A percentile compares a stretch with the other conserved stretches of the same genome.
These are phyloP conservation scores for Aphidius ervi DNA, from an alignment of 1,140 invertebrate species.

Conservation along the genomic window DNA sequence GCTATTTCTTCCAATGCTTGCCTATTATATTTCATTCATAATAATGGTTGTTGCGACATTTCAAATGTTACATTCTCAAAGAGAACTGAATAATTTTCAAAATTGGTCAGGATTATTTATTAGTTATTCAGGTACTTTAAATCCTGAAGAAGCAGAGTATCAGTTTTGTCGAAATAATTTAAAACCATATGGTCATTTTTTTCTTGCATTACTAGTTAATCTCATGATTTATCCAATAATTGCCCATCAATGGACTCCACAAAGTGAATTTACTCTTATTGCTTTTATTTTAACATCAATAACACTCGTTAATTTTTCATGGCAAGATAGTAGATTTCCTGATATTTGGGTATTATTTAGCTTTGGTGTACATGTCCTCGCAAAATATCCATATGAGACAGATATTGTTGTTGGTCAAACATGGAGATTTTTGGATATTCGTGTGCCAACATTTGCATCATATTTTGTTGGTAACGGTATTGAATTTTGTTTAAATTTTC, in stretches of 20 bases:
- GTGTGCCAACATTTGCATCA: constrained; percentile 75
- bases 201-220: constrained; percentile 68
- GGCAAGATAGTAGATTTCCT: constrained; percentile 57
- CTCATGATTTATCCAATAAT: constrained; percentile 73
- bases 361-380: constrained; percentile 74
- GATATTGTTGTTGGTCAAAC: constrained; percentile 74
- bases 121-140: constrained; percentile 64
- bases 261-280: constrained; percentile 76
- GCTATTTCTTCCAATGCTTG: constrained; percentile 62
- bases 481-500: constrained; percentile 79
- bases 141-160: constrained; percentile 74
- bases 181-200: constrained; percentile 75
- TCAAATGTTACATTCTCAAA: constrained; percentile 71
- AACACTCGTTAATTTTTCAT: constrained; percentile 69
- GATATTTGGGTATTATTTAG: constrained; percentile 72
- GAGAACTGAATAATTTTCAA: constrained; percentile 70
- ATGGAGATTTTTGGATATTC: constrained; percentile 74
- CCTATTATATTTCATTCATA: constrained; percentile 69
- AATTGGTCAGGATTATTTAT: constrained; percentile 77
- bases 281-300: constrained; percentile 68
- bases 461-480: constrained; percentile 77
- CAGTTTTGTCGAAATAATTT: constrained; percentile 78
- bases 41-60: constrained; percentile 74
- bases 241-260: constrained; percentile 71
- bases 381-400: constrained; percentile 79